Base-by-base conservation (phyloP, 1,140 invertebrate species). In the Drosophila grimshawi region DNA sequence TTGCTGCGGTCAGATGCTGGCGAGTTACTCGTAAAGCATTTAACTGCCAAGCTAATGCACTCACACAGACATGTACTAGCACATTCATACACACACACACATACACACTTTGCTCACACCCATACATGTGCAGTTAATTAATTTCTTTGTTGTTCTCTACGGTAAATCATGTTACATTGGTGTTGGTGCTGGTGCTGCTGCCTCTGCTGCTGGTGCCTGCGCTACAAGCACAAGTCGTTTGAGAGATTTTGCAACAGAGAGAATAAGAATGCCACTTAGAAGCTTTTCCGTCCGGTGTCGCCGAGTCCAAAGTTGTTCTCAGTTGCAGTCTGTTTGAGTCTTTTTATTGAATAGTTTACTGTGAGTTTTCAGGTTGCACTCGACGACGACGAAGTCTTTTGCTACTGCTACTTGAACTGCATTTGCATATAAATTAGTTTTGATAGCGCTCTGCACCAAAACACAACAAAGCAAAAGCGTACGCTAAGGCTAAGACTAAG, bases 401-500 rank as follows among this genome's bases (percentile, higher is more conserved):
- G 76, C 71, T 71, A 73, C 59, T 70, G 74, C 83, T 88, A 88
- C 85, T 89, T 88, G 85, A 89, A 89, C 85, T 89, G 83, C 85
- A 88, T 88, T 88, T 88, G 83, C 83, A 88, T 89, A 83, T 88
- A 88, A 88, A 88, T 88, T 89, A 88, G 83, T 88, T 88, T 83
- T 88, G 85, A 86, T 86, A 88, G 82, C 76, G 71, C 61, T 57
- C 41, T 10, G 29, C 32, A 52, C 30, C 57, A 60, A 27, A 60
- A 19, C 39, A 35, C 19, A 60, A 11, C 30, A 29, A 66, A 41
- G 53, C 53, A 30, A 43, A 72, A 55, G 3, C 53, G 52, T 45
- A 61, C 43, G 46, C 63, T 33, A 43, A 59, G 45, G 6, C 39
- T 43, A 2, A 45, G n/a, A 30, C 41, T 11, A 45, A 57, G 10